These are phyloP conservation scores for Globicephala melas DNA, from an alignment of 2,113 vertebrate genomes.

Conservation along the genomic window DNA sequence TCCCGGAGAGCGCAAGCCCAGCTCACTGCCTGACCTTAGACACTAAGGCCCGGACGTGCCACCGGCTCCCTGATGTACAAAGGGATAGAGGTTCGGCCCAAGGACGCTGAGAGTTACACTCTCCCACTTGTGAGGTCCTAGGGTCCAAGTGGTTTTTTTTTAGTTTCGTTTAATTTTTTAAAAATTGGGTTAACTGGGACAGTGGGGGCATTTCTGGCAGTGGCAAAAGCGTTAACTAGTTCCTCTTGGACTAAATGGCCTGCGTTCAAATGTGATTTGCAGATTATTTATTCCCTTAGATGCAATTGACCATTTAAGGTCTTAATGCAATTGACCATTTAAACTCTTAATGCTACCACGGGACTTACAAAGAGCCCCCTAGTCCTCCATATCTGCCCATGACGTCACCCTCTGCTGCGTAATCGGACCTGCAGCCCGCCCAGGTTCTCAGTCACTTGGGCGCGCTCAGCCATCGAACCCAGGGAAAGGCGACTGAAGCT, in stretches of 20 bases:
- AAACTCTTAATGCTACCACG: not conserved
- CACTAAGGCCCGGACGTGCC: not conserved
- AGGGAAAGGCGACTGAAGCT: not conserved
- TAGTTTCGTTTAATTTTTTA: not conserved
- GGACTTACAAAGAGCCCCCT: slow-evolving; percentile 29
- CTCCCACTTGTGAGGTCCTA: not conserved
- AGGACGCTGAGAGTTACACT: not conserved
- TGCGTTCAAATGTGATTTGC: slow-evolving; percentile 23
- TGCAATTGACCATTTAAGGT: slow-evolving; percentile 29
- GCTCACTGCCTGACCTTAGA: not conserved
- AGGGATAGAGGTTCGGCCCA: not conserved
- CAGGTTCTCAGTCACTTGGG: slow-evolving; percentile 5
- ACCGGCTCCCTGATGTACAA: not conserved
- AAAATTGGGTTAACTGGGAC: slow-evolving; percentile 24
- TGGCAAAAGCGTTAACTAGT: not conserved
- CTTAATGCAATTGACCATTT: slow-evolving; percentile 22
- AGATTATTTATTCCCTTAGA: slow-evolving; percentile 37
- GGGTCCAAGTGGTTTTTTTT: not conserved
- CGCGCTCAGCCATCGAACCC: not conserved
- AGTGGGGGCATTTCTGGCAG: slow-evolving; percentile 24
- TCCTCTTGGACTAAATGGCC: not conserved
- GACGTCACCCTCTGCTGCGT: not conserved
- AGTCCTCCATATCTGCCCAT: not conserved
- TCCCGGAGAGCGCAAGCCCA: not conserved
- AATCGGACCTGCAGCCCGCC: not conserved